Base-by-base conservation (phyloP, 2,797 vertebrate species). In the Brotogeris chrysoptera region DNA sequence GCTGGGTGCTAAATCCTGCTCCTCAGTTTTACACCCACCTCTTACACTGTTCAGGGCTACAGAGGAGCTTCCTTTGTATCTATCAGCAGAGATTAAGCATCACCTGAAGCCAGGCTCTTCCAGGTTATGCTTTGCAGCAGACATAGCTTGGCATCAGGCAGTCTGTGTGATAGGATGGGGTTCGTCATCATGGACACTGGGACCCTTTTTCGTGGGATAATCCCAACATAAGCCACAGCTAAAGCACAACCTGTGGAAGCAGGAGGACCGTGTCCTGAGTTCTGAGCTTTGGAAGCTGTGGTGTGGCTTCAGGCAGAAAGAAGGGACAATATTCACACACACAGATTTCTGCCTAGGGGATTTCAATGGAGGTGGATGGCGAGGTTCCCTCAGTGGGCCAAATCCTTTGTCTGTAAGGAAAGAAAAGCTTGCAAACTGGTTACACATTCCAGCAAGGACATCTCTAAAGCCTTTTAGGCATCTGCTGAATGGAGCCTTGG, bases 161-260 rank as follows among this genome's bases (percentile, higher is more conserved):
- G 44, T 11, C 61, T 11, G 69, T 6, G 24, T 5, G 11, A 11
- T 18, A 28, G 32, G 19, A 53, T n/a, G 8, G 53, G 52, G 53
- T 0, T 59, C 23, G 10, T 36, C n/a, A 11, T 16, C 23, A 16
- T 59, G 55, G 47, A 36, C 15, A 25, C 19, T 38, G 11, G 30
- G 30, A 8, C 0, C 4, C 14, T 11, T 52, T 43, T 53, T 38
- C 6, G 15, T 38, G 34, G 21, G 36, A 34, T 3, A 1, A 2
- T 72, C 16, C 60, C 32, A 15, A 21, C 14, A 9, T 0, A 1
- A 50, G 52, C 4, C 10, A 46, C 0, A 10, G 43, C 27, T 21
- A 20, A 18, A 24, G 28, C 18, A 23, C 65, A 16, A 21, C 11
- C 43, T 39, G 5, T 19, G 43, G 53, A 4, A 49, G 25, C n/a